phyloP scores from a whole-genome alignment of 2,888 invertebrate species.

The Drosophila peninsularis region DNA sequence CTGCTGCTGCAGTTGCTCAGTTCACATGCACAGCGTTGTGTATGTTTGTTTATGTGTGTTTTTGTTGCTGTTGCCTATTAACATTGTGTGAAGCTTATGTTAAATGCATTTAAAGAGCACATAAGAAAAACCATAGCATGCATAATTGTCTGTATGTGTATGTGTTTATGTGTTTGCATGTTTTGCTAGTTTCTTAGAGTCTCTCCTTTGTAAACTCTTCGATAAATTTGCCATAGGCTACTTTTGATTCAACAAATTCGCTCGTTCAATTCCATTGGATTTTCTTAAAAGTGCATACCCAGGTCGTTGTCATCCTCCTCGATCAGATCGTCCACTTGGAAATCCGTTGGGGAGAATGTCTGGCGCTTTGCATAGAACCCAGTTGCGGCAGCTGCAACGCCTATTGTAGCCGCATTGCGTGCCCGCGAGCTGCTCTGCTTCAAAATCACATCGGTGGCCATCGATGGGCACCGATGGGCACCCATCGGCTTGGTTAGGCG shows the following conservation, averaged over 20 bases:
- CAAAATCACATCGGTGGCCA: constrained; percentile 33
- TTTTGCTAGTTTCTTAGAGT: not conserved
- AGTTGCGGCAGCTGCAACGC: constrained; percentile 1
- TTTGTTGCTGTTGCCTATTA: constrained; percentile 13
- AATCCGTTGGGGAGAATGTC: constrained; percentile 59
- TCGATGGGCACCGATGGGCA: constrained; percentile 26
- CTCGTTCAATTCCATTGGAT: constrained; percentile 9
- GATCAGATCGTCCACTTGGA: constrained; percentile 78
- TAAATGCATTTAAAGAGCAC: constrained; percentile 58
- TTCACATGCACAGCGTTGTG: not conserved
- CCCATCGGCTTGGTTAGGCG: constrained; percentile 15
- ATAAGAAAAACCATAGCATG: constrained; percentile 33
- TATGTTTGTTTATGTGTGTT: constrained; percentile 8
- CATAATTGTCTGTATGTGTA: not conserved
- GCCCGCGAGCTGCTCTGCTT: constrained; percentile 39
- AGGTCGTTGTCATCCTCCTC: constrained; percentile 72
- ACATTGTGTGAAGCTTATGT: constrained; percentile 43
- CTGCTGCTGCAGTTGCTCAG: constrained; percentile 10
- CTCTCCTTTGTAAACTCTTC: constrained; percentile 5
- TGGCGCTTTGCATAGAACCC: constrained; percentile 12
- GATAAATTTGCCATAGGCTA: constrained; percentile 66
- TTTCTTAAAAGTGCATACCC: constrained; percentile 38
- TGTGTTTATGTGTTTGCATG: constrained; percentile 15
- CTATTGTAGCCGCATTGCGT: constrained; percentile 31
- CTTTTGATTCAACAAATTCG: constrained; percentile 51